Evolutionary conservation across 2,113 vertebrate species (phyloP).

Genomic region (Apeltes quadracus): DNA sequence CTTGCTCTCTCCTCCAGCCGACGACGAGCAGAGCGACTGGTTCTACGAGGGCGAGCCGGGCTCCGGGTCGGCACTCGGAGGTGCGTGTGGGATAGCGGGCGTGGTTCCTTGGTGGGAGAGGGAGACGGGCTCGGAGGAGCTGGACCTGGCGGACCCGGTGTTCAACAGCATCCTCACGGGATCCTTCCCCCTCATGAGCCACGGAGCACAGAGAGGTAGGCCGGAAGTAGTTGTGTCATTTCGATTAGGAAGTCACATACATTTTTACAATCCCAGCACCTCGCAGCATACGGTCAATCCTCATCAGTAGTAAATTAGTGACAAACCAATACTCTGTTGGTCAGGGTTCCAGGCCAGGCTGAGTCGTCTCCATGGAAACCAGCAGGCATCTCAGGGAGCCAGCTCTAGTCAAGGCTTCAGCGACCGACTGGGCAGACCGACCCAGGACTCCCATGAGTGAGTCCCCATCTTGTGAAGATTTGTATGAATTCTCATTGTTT

Average conservation of each 20-base stretch:
- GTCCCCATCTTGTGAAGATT: constrained; percentile 59
- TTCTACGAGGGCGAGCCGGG: constrained; percentile 93
- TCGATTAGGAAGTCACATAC: no score
- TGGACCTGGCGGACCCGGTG: constrained; percentile 89
- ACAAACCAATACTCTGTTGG: not conserved
- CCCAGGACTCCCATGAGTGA: constrained; percentile 92
- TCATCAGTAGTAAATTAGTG: not conserved
- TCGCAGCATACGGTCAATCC: not conserved
- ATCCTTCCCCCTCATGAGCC: constrained; percentile 92
- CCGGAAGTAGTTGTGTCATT: not conserved
- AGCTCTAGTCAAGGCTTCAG: constrained; percentile 77
- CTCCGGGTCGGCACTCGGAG: constrained; percentile 78
- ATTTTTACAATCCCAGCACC: not conserved
- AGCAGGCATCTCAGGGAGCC: constrained; percentile 81
- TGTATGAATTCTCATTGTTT: not conserved
- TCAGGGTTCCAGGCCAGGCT: constrained; percentile 92
- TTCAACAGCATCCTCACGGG: constrained; percentile 95
- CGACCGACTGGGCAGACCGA: constrained; percentile 86
- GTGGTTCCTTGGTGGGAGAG: constrained; percentile 96
- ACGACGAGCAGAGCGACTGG: constrained; percentile 99
- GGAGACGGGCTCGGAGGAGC: constrained; percentile 85
- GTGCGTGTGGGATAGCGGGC: constrained; percentile 91
- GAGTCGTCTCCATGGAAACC: constrained; percentile 86
- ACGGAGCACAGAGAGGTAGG: constrained; percentile 88
- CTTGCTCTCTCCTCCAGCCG: constrained; percentile 78